phyloP scores from a whole-genome alignment of 2,113 vertebrate genomes.

The Rhizomys pruinosus region DNA sequence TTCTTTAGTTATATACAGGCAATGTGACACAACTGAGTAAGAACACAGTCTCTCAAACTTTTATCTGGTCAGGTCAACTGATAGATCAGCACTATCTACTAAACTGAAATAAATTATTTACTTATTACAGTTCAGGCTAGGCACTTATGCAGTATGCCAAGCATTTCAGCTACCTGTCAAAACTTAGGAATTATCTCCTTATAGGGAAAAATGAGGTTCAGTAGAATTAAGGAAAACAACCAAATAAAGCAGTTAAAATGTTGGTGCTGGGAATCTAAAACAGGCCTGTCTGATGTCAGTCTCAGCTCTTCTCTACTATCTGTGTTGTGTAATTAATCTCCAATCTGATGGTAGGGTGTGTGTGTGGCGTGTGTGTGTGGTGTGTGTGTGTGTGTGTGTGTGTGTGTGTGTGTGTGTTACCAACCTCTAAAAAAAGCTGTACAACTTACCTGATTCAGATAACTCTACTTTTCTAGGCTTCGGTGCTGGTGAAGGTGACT shows the following conservation, averaged over 20 bases:
- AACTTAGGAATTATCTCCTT: background rate
- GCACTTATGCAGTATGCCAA: background rate
- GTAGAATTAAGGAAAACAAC: background rate
- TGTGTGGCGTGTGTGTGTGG: too few species aligned
- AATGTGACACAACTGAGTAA: background rate
- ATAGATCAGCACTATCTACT: background rate
- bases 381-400: too few species aligned
- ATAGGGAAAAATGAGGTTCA: background rate
- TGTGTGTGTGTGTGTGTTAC: too few species aligned
- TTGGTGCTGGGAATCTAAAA: background rate
- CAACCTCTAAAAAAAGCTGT: background rate
- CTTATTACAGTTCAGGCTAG: background rate
- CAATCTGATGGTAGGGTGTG: background rate
- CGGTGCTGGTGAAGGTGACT: slow-evolving; percentile 92
- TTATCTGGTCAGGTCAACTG: background rate
- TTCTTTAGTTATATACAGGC: slow-evolving; percentile 65
- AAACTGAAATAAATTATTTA: slow-evolving; percentile 1
- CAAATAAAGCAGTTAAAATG: background rate
- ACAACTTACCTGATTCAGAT: slow-evolving; percentile 93
- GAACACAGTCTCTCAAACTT: slow-evolving; percentile 28
- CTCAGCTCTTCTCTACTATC: background rate
- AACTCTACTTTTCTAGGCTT: slow-evolving; percentile 93
- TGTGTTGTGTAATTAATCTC: background rate
- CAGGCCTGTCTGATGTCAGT: background rate
- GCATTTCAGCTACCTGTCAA: slow-evolving; percentile 5